Percentiles rank a stretch among this genome's conserved stretches.
Conservation (phyloP, 2,113 vertebrate genomes). For the Phrynosoma blainvillii region DNA sequence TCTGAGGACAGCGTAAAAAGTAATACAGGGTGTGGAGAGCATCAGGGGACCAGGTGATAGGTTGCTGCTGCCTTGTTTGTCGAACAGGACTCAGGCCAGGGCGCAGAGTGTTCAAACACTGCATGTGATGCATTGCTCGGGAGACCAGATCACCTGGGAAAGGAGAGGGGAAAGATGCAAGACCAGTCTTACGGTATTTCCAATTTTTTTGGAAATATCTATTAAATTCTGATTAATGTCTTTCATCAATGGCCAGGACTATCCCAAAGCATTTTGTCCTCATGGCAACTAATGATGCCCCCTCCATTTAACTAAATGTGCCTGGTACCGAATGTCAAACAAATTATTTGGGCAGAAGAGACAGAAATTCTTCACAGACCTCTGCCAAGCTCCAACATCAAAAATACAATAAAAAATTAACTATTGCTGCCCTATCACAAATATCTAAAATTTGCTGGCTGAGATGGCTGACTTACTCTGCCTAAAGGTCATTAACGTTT, state of each 20-base stretch:
- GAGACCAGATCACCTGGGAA: constrained; percentile 93
- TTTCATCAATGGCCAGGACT: not conserved
- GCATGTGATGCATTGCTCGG: constrained; percentile 98
- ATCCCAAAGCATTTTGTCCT: not conserved
- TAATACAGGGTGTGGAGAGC: constrained; percentile 99
- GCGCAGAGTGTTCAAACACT: constrained; percentile 86
- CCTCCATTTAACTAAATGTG: not conserved
- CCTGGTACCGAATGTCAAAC: not conserved
- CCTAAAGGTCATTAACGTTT: not conserved
- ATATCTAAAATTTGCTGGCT: not conserved
- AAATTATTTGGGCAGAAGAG: not conserved
- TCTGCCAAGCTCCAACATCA: not conserved
- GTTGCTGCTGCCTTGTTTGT: constrained; percentile 84
- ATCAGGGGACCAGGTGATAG: constrained; percentile 94
- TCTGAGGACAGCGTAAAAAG: constrained; percentile 97
- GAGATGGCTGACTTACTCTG: not conserved
- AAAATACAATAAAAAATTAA: not conserved
- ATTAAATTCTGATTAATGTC: constrained; percentile 12
- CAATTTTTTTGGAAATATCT: not conserved
- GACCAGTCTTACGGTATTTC: not conserved
- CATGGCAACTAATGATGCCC: not conserved
- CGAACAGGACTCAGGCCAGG: constrained; percentile 89
- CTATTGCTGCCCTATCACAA: too few species aligned
- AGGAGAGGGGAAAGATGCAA: not conserved
- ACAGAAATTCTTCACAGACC: not conserved